These are phyloP conservation scores for Leptura quadrifasciata DNA, from an alignment of 2,888 invertebrate genomes.

Conservation along the genomic window DNA sequence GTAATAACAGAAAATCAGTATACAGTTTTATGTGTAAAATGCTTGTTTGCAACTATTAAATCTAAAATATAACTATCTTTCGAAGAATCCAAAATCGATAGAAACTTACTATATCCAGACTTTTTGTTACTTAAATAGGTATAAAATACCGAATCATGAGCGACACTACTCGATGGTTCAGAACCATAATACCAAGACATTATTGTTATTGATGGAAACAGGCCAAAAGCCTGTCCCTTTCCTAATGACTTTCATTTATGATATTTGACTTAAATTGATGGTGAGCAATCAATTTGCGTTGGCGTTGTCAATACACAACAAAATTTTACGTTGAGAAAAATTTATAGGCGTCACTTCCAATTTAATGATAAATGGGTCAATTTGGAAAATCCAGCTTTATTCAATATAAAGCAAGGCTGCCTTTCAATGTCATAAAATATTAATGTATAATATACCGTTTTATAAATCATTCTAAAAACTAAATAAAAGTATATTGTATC, in stretches of 20 bases:
- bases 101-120: too few relatives aligned
- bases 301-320: neutral
- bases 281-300: slow-evolving; percentile 15
- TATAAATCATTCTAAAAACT: too few relatives aligned
- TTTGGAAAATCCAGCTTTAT: neutral
- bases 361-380: slow-evolving; percentile 1
- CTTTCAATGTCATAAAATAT: too few relatives aligned
- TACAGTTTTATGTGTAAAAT: too few relatives aligned
- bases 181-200: neutral
- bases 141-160: neutral
- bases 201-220: slow-evolving; percentile 3
- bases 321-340: neutral
- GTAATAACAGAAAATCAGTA: too few relatives aligned
- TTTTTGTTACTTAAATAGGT: neutral
- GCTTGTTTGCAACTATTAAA: too few relatives aligned
- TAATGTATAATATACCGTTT: too few relatives aligned
- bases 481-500: too few relatives aligned
- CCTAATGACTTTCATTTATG: slow-evolving; percentile 16
- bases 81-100: too few relatives aligned
- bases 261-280: slow-evolving; percentile 23
- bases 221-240: neutral
- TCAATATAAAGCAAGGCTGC: neutral
- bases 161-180: neutral
- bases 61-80: too few relatives aligned
- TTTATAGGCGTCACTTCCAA: slow-evolving; percentile 1